Conservation (phyloP, 1,140 invertebrate genomes). For the Drosophila rhopaloa region DNA sequence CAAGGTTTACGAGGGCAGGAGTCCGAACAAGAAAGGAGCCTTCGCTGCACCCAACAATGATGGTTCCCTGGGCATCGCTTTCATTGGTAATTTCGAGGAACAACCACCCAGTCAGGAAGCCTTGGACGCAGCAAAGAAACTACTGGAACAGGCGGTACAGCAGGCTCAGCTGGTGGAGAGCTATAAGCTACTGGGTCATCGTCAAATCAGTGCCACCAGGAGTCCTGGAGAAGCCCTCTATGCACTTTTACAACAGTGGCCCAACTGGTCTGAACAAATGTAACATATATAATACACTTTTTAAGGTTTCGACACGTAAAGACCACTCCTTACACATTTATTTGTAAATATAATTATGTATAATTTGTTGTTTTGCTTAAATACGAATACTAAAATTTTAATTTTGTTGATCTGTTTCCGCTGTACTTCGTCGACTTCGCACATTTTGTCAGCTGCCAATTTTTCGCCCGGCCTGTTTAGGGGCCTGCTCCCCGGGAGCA, state of each 20-base stretch:
- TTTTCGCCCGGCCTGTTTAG: constrained; percentile 6
- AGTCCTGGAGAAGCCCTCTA: constrained; percentile 88
- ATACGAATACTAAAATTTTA: constrained; percentile 87
- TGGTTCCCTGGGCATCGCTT: constrained; percentile 86
- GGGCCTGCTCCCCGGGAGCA: constrained; percentile 66
- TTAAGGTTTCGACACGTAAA: constrained; percentile 77
- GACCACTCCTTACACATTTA: constrained; percentile 80
- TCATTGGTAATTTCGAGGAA: constrained; percentile 86
- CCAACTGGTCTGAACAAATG: constrained; percentile 84
- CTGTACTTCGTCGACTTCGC: constrained; percentile 44
- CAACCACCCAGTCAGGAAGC: constrained; percentile 85
- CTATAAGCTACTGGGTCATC: constrained; percentile 88
- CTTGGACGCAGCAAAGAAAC: constrained; percentile 85
- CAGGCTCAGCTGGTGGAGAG: constrained; percentile 85
- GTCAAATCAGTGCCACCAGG: constrained; percentile 87
- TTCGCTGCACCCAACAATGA: constrained; percentile 87
- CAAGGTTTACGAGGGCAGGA: constrained; percentile 88
- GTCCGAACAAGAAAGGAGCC: constrained; percentile 86
- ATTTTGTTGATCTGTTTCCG: constrained; percentile 84
- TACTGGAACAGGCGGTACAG: constrained; percentile 87
- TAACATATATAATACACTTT: not conserved
- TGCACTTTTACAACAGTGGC: constrained; percentile 87
- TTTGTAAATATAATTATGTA: constrained; percentile 83
- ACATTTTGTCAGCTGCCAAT: constrained; percentile 36
- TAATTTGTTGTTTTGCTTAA: constrained; percentile 82